Conservation (phyloP, 2,888 invertebrate species). For the Protophormia terraenovae region DNA sequence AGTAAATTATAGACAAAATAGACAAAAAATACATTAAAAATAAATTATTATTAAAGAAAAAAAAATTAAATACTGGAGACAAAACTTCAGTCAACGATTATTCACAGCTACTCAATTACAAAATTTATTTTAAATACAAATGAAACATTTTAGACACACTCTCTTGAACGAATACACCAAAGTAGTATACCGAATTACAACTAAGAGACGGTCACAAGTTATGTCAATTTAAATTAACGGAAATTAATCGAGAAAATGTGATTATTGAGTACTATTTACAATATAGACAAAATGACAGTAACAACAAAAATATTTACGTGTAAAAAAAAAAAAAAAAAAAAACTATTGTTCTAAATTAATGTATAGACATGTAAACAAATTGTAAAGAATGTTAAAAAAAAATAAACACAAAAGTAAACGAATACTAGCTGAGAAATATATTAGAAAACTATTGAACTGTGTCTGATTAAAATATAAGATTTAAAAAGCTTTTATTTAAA, state of each 20-base stretch:
- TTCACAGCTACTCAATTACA: conserved; percentile 14
- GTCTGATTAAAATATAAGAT: not conserved
- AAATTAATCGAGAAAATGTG: conserved; percentile 70
- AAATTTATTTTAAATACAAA: not conserved
- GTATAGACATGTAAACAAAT: conserved; percentile 24
- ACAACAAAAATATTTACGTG: not conserved
- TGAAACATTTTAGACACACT: not conserved
- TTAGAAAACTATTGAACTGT: conserved; percentile 27
- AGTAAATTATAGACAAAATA: conserved; percentile 7
- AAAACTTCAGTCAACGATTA: conserved; percentile 7
- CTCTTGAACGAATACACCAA: not conserved
- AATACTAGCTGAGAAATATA: not conserved
- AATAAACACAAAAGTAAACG: not conserved
- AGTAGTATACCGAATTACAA: not conserved
- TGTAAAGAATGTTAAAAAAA: not conserved
- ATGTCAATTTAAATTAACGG: conserved; percentile 79
- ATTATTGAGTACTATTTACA: conserved; percentile 38
- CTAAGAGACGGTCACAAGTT: conserved; percentile 34
- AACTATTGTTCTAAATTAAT: conserved; percentile 9
- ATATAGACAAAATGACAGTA: conserved; percentile 1
- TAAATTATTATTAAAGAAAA: conserved; percentile 41
- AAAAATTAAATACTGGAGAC: conserved; percentile 14
- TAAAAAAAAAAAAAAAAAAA: no score
- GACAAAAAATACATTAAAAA: conserved; percentile 30
- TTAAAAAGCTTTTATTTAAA: not conserved